Conservation (phyloP, 1,140 invertebrate genomes). For the Drosophila sp. region DNA sequence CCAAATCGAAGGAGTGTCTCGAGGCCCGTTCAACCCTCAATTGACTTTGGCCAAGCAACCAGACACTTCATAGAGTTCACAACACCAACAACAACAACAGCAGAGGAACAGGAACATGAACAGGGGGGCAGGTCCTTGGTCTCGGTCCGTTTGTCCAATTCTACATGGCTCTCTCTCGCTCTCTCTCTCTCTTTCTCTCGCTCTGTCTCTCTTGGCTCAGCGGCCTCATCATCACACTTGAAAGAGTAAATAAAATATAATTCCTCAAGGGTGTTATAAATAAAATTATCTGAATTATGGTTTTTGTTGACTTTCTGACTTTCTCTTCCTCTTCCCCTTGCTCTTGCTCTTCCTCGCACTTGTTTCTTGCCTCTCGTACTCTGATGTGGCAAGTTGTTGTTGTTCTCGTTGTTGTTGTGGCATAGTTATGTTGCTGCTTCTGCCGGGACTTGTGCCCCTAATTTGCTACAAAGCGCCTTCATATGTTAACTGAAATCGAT, state of each 20-base stretch:
- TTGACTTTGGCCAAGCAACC: constrained; percentile 24
- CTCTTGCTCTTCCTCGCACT: background rate
- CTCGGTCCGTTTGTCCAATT: constrained; percentile 35
- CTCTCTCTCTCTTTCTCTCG: constrained; percentile 16
- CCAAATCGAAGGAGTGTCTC: constrained; percentile 72
- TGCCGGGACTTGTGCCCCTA: constrained; percentile 66
- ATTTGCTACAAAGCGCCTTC: constrained; percentile 58
- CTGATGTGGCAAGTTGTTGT: constrained; percentile 18
- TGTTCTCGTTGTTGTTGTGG: constrained; percentile 42
- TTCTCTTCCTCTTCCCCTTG: background rate
- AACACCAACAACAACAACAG: background rate
- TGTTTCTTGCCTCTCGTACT: constrained; percentile 13
- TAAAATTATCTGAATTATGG: constrained; percentile 84
- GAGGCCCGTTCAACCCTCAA: constrained; percentile 60
- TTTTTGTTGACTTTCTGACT: constrained; percentile 79
- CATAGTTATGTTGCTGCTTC: constrained; percentile 53
- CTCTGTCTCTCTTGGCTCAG: constrained; percentile 34
- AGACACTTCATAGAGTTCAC: constrained; percentile 44
- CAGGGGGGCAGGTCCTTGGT: constrained; percentile 31
- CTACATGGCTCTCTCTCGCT: constrained; percentile 19
- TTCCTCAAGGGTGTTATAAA: constrained; percentile 84
- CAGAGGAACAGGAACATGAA: background rate
- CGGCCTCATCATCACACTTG: constrained; percentile 80
- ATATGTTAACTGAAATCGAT: constrained; percentile 51
- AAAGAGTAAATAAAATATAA: constrained; percentile 84